These are phyloP conservation scores for Zapornia atra DNA, from an alignment of 2,113 vertebrate species.

Conservation along the genomic window DNA sequence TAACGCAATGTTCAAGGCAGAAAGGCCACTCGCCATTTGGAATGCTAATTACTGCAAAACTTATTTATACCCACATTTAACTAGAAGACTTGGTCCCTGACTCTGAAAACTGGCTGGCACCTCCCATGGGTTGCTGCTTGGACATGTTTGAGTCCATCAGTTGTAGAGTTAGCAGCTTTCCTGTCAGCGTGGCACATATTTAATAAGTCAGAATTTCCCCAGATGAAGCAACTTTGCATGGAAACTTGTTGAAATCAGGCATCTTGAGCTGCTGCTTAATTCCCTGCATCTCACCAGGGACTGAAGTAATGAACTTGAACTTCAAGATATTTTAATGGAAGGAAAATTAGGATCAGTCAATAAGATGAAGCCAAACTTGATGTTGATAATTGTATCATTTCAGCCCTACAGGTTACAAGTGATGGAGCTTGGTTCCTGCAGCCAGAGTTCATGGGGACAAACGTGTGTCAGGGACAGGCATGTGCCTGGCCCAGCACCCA, in stretches of 20 bases:
- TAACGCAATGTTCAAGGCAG: not conserved
- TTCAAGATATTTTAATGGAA: not conserved
- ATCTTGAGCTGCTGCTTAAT: not conserved
- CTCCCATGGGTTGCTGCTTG: not conserved
- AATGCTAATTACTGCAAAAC: not conserved
- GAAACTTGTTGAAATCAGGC: not conserved
- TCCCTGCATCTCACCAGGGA: not conserved
- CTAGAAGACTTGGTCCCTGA: not conserved
- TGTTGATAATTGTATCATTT: not conserved
- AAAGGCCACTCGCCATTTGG: not conserved
- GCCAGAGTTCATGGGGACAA: not conserved
- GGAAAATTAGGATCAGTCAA: not conserved
- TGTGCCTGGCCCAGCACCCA: accelerated
- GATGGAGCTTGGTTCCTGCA: not conserved
- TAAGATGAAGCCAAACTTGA: not conserved
- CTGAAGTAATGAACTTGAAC: not conserved
- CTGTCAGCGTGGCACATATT: not conserved
- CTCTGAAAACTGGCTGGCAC: not conserved
- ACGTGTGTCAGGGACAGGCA: too few species aligned
- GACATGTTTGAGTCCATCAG: not conserved
- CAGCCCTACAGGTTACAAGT: not conserved
- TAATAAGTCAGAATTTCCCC: not conserved
- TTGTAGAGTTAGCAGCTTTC: not conserved
- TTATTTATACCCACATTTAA: not conserved
- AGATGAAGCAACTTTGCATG: not conserved